Conservation (phyloP, 2,888 invertebrate species). For the Linnaemya tessellans region DNA sequence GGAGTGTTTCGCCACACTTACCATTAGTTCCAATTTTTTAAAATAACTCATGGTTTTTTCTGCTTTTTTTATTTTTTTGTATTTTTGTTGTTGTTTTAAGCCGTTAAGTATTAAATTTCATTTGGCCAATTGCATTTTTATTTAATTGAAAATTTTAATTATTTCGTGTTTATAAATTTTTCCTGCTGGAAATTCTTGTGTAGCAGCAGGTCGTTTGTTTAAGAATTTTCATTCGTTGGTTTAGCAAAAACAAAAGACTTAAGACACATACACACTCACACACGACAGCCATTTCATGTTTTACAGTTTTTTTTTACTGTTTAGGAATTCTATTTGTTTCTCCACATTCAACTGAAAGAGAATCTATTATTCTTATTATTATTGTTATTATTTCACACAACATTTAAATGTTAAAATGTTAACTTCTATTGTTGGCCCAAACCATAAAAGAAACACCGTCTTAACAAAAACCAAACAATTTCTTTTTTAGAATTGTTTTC, state of each 20-base stretch:
- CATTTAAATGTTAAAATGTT: constrained; percentile 47
- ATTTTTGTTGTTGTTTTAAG: too few species aligned
- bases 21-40: constrained; percentile 81
- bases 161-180: constrained; percentile 16
- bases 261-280: constrained; percentile 69
- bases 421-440: constrained; percentile 50
- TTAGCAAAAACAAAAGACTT: constrained; percentile 71
- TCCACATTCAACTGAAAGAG: constrained; percentile 16
- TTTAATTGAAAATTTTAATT: not conserved
- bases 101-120: not conserved
- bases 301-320: constrained; percentile 29
- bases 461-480: constrained; percentile 4
- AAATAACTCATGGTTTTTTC: constrained; percentile 77
- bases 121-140: not conserved
- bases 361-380: not conserved
- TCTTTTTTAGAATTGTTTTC: not conserved
- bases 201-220: not conserved
- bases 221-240: constrained; percentile 31
- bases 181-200: constrained; percentile 7
- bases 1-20: constrained; percentile 67
- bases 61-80: not conserved
- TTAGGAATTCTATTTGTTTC: constrained; percentile 12
- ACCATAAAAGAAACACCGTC: not conserved
- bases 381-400: constrained; percentile 52
- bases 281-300: constrained; percentile 18